Conservation (phyloP, 2,113 vertebrate species). For the Circaetus gallicus region DNA sequence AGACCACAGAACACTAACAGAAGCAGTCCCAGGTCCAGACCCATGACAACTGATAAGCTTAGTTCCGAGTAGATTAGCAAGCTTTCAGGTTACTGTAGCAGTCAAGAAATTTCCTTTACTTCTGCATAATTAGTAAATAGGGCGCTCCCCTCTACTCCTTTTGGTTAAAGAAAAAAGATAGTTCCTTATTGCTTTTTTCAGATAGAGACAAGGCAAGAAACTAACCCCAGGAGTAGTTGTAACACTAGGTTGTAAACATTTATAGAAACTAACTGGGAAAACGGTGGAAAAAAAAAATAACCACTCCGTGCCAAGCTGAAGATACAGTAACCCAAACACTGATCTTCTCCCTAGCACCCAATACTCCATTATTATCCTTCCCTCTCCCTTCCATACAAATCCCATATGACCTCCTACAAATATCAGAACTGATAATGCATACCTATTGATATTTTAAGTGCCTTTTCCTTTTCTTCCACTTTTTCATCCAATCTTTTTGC, state of each 20-base stretch:
- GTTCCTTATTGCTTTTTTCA: neutral
- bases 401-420: neutral
- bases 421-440: neutral
- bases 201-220: neutral
- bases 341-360: neutral
- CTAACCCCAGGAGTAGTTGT: neutral
- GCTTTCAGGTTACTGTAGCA: neutral
- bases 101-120: neutral
- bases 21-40: neutral
- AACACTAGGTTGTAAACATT: neutral
- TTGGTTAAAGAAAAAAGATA: neutral
- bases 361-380: neutral
- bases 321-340: neutral
- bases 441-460: conserved; percentile 51
- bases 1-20: neutral
- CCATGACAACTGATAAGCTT: neutral
- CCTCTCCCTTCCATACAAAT: neutral
- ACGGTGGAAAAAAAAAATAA: neutral
- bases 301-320: neutral
- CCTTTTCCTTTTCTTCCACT: conserved; percentile 63
- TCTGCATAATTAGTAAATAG: neutral
- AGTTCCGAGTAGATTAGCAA: neutral
- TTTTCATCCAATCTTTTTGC: conserved; percentile 72
- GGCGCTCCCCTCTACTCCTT: neutral
- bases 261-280: neutral